A percentile compares a stretch with the other conserved stretches of the same genome.
Conservation (phyloP, 2,888 invertebrate species). For the Ypsolopha scabrella region DNA sequence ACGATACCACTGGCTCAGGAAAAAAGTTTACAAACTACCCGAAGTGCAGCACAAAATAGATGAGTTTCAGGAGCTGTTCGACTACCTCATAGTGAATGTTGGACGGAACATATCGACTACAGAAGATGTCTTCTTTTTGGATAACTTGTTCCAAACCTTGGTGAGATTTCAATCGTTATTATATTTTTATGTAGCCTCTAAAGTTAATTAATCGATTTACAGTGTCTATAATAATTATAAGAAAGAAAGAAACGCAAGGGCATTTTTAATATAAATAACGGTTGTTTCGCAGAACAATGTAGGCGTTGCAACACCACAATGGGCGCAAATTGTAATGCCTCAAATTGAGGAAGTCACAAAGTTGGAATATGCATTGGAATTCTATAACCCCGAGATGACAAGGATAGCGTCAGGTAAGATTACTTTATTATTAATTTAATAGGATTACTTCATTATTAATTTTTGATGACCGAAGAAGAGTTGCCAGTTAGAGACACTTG, state of each 20-base stretch:
- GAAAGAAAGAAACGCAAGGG: too few species aligned
- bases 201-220: too few species aligned
- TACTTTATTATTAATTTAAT: neutral
- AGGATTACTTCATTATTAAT: neutral
- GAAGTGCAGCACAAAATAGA: constrained; percentile 31
- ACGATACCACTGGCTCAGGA: constrained; percentile 35
- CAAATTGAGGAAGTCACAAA: constrained; percentile 54
- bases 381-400: constrained; percentile 39
- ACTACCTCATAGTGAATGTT: constrained; percentile 33
- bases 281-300: constrained; percentile 44
- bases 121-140: constrained; percentile 54
- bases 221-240: too few species aligned
- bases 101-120: constrained; percentile 43
- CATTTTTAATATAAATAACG: neutral
- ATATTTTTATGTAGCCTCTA: too few species aligned
- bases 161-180: constrained; percentile 22
- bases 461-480: neutral
- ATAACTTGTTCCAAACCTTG: constrained; percentile 59
- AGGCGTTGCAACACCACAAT: constrained; percentile 38
- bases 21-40: constrained; percentile 32
- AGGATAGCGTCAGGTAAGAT: constrained; percentile 46
- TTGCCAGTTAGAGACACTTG: too few species aligned
- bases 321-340: constrained; percentile 48
- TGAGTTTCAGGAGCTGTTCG: constrained; percentile 36
- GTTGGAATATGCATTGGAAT: constrained; percentile 49